Percentiles rank a stretch among this genome's conserved stretches.
Evolutionary conservation across 2,888 invertebrate species (phyloP).

Genomic region (Agonum fuliginosum): DNA sequence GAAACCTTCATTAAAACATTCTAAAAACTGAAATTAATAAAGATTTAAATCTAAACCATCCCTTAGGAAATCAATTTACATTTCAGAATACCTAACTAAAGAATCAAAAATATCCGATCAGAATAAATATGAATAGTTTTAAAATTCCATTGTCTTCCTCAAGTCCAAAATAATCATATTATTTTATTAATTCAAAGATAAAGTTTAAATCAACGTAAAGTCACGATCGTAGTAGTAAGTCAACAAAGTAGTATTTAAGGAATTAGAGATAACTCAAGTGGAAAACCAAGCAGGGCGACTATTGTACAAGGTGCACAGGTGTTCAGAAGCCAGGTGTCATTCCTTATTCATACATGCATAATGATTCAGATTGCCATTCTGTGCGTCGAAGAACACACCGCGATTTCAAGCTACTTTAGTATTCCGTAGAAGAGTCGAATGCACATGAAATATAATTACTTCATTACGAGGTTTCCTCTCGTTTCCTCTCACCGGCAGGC

Average conservation of each 20-base stretch:
- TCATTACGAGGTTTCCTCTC: conserved; percentile 32
- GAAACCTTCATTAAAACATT: conserved; percentile 26
- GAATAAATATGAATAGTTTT: conserved; percentile 33
- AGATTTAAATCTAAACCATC: conserved; percentile 29
- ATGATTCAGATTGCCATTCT: conserved; percentile 46
- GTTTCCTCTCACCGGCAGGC: background rate
- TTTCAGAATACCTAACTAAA: conserved; percentile 26
- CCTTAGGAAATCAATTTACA: conserved; percentile 24
- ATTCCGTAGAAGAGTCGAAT: conserved; percentile 41
- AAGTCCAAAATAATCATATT: conserved; percentile 19
- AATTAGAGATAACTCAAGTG: background rate
- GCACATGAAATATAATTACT: conserved; percentile 55
- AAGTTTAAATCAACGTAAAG: conserved; percentile 5
- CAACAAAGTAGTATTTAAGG: background rate
- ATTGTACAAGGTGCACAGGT: conserved; percentile 25
- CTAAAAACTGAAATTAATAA: conserved; percentile 10
- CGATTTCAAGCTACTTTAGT: conserved; percentile 49
- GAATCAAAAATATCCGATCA: conserved; percentile 7
- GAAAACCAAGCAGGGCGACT: background rate
- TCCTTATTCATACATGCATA: conserved; percentile 45
- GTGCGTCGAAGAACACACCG: conserved; percentile 3
- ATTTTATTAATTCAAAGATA: conserved; percentile 32
- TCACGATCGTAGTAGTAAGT: background rate
- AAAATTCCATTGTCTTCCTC: conserved; percentile 9
- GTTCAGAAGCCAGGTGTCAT: conserved; percentile 40